A percentile compares a stretch with the other conserved stretches of the same genome.
These are phyloP conservation scores for Agrotis exclamationis DNA, from an alignment of 2,888 invertebrate species.

Conservation along the genomic window DNA sequence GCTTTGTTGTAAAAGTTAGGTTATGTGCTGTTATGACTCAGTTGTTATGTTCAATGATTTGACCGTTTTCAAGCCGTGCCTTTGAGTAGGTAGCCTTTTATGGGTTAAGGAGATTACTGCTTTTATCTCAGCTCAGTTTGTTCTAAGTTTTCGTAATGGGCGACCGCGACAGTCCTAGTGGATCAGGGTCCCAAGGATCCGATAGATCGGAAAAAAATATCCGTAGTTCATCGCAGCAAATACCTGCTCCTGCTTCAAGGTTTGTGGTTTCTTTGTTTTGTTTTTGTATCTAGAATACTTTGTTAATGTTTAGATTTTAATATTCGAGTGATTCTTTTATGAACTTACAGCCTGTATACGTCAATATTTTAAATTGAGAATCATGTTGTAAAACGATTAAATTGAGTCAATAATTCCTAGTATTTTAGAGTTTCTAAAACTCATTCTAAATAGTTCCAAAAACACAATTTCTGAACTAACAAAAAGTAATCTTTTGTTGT, in stretches of 20 bases:
- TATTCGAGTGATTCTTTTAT: background rate
- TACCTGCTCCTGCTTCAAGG: conserved; percentile 83
- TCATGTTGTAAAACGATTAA: background rate
- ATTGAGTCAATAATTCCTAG: background rate
- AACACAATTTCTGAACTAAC: background rate
- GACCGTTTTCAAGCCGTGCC: conserved; percentile 78
- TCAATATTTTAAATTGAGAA: background rate
- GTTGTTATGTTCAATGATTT: conserved; percentile 78
- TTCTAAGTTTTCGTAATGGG: conserved; percentile 77
- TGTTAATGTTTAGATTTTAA: background rate
- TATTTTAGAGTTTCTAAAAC: background rate
- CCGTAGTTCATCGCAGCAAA: conserved; percentile 78
- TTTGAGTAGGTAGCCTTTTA: conserved; percentile 80
- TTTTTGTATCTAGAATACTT: conserved; percentile 12
- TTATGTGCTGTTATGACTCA: conserved; percentile 84
- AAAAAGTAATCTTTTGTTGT: background rate
- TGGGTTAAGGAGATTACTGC: conserved; percentile 77
- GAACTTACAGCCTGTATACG: background rate
- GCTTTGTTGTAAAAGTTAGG: conserved; percentile 78
- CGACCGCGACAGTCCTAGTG: conserved; percentile 81
- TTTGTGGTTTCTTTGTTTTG: conserved; percentile 54
- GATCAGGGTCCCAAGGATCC: conserved; percentile 76
- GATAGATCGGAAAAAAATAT: conserved; percentile 73
- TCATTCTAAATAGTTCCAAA: background rate
- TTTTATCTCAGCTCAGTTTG: conserved; percentile 65